These are phyloP conservation scores for Paramormyrops kingsleyae DNA, from an alignment of 2,113 vertebrate genomes.

Conservation along the genomic window DNA sequence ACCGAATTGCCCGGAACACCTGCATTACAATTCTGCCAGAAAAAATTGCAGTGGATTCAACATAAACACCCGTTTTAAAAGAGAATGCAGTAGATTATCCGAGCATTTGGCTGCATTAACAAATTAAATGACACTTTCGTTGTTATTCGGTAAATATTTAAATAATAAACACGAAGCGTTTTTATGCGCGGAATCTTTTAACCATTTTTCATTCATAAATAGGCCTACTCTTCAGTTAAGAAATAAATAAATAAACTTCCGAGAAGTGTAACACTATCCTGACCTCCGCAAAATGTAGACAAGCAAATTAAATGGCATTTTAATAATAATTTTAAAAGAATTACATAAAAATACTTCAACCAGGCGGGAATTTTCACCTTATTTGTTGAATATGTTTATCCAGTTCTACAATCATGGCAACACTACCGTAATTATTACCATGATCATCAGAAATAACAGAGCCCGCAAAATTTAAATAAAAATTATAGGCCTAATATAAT, in stretches of 20 bases:
- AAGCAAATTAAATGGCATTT: neutral
- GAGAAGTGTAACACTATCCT: neutral
- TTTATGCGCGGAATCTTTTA: neutral
- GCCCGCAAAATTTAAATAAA: neutral
- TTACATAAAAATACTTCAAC: neutral
- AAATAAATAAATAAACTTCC: neutral
- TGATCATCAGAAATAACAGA: neutral
- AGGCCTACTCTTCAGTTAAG: neutral
- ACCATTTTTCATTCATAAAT: neutral
- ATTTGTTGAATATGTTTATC: neutral
- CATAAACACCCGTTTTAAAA: neutral
- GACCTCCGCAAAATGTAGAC: neutral
- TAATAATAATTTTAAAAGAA: neutral
- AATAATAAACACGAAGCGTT: neutral
- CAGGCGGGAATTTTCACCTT: neutral
- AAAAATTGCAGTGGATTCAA: neutral
- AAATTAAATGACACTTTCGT: neutral
- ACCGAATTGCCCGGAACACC: too few species aligned
- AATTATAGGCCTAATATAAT: neutral
- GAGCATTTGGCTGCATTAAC: neutral
- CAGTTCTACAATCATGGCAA: neutral
- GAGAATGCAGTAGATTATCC: neutral
- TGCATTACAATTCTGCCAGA: neutral
- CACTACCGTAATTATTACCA: neutral
- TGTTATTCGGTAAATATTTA: neutral